phyloP scores from a whole-genome alignment of 2,888 invertebrate species.

The Acanthococcus lagerstroemiae region DNA sequence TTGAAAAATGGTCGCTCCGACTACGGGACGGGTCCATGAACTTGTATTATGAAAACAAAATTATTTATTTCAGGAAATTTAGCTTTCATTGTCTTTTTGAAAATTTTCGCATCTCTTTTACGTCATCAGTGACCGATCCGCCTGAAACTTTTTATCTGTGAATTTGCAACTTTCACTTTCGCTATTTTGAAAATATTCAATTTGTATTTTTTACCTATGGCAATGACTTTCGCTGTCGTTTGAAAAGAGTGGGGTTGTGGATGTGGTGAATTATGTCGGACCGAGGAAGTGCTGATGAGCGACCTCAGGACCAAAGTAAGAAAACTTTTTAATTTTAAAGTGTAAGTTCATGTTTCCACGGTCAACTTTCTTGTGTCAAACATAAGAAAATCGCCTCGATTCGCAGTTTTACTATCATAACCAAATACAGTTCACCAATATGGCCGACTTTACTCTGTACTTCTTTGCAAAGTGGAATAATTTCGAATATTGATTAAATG shows the following conservation, averaged over 20 bases:
- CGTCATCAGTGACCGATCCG: too few species aligned
- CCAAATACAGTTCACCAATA: slow-evolving; percentile 29
- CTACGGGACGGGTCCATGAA: too few species aligned
- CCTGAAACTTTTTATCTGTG: too few species aligned
- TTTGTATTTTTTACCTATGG: slow-evolving; percentile 30
- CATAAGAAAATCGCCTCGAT: background rate
- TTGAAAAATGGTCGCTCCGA: too few species aligned
- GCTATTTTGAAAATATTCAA: slow-evolving; percentile 23
- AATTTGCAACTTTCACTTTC: slow-evolving; percentile 26
- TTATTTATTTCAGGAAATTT: too few species aligned
- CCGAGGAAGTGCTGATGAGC: slow-evolving; percentile 42
- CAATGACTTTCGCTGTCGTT: slow-evolving; percentile 32
- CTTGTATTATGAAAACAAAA: too few species aligned
- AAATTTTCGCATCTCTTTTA: too few species aligned
- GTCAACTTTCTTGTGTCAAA: background rate
- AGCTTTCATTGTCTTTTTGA: too few species aligned
- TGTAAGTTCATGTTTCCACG: background rate
- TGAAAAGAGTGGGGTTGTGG: slow-evolving; percentile 34
- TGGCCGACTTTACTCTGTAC: slow-evolving; percentile 17
- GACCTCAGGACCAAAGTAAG: slow-evolving; percentile 42
- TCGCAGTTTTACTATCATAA: background rate
- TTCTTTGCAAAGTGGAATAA: background rate
- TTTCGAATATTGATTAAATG: background rate
- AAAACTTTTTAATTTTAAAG: slow-evolving; percentile 18
- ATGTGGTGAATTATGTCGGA: slow-evolving; percentile 40